A percentile compares a stretch with the other conserved stretches of the same genome.
These are phyloP conservation scores for Petrocephalus sullivani DNA, from an alignment of 2,797 vertebrate genomes.

Conservation along the genomic window DNA sequence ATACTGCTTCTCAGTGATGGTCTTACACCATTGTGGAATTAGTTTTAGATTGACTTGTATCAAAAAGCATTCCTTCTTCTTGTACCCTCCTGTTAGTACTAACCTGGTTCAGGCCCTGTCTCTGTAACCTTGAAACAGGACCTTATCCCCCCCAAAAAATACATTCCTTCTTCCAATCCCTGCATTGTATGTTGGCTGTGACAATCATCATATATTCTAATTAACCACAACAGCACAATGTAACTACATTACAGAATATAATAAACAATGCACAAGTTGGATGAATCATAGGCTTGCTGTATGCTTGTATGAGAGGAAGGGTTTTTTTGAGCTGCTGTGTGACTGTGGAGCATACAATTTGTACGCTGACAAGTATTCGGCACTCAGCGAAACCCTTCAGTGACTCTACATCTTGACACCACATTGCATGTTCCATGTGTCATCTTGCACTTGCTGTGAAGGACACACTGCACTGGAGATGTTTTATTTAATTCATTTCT, in stretches of 20 bases:
- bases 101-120: not conserved
- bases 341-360: not conserved
- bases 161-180: not conserved
- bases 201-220: not conserved
- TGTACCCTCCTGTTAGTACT: not conserved
- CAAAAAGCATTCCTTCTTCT: not conserved
- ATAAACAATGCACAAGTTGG: not conserved
- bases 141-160: not conserved
- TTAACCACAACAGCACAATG: not conserved
- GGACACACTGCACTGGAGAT: conserved; percentile 30
- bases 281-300: not conserved
- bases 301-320: not conserved
- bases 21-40: not conserved
- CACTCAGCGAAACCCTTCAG: conserved; percentile 1
- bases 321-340: not conserved
- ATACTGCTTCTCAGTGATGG: not conserved
- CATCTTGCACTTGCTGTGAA: conserved; percentile 28
- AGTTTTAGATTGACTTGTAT: not conserved
- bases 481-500: not conserved
- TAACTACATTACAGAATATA: not conserved
- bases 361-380: not conserved
- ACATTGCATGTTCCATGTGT: conserved; percentile 3
- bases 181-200: not conserved
- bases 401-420: conserved; percentile 8
- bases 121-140: not conserved